A percentile compares a stretch with the other conserved stretches of the same genome.
Evolutionary conservation across 2,797 vertebrate species (phyloP).

Genomic region (Petrocephalus schoutedeni): DNA sequence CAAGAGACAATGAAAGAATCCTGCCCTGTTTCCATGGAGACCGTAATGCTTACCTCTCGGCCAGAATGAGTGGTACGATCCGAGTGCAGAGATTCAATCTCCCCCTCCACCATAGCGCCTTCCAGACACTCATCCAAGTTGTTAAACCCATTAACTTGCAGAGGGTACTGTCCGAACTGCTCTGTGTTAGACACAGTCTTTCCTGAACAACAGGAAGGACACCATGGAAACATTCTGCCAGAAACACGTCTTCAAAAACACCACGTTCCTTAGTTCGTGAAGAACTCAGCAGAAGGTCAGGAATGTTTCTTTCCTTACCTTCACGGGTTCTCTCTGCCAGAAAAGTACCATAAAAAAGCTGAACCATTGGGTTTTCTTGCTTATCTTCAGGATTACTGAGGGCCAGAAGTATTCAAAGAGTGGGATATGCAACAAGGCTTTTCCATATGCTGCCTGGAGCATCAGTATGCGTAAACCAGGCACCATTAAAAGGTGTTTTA

Average conservation of each 20-base stretch:
- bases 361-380: slow-evolving; percentile 90
- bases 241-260: neutral
- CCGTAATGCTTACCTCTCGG: slow-evolving; percentile 71
- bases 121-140: slow-evolving; percentile 90
- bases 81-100: slow-evolving; percentile 72
- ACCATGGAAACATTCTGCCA: neutral
- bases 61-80: slow-evolving; percentile 66
- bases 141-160: slow-evolving; percentile 91
- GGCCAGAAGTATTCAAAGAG: slow-evolving; percentile 13
- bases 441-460: neutral
- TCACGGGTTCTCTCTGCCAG: slow-evolving; percentile 82
- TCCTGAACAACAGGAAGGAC: slow-evolving; percentile 53
- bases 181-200: slow-evolving; percentile 83
- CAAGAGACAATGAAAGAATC: neutral
- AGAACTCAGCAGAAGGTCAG: neutral
- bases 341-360: slow-evolving; percentile 94
- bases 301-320: slow-evolving; percentile 56
- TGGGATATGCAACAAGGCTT: neutral
- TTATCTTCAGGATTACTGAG: slow-evolving; percentile 74
- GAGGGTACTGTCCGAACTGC: slow-evolving; percentile 96
- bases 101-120: slow-evolving; percentile 89
- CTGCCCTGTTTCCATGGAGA: neutral
- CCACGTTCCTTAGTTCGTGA: neutral
- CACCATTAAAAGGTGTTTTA: neutral
- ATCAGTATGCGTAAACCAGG: neutral